Base-by-base conservation (phyloP, 2,888 invertebrate genomes). In the Muscina levida region DNA sequence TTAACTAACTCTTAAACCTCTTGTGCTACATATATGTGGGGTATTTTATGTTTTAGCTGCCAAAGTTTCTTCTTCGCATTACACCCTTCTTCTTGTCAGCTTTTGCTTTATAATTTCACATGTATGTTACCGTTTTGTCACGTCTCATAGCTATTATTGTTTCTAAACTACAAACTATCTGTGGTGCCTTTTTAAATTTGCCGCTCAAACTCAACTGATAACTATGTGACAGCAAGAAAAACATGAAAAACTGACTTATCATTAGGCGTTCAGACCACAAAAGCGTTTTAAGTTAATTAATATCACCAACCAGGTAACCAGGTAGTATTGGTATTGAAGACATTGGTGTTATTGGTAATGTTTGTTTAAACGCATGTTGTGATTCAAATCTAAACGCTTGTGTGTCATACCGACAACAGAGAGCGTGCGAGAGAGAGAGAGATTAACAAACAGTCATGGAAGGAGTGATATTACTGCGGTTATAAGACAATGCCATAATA, bases 261-360 rank as follows among this genome's bases (percentile, higher is more conserved):
- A 65, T 82, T 26, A 48, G 65, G 70, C 62, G 68, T 70, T 78
- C 72, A 72, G 67, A 84, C 83, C 77, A 68, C 81, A 81, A 82
- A 83, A 87, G 83, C 84, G 85, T 85, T 88, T 87, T 88, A 88
- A 87, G 87, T 86, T 88, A 87, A 88, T 88, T 88, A 87, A 86
- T 87, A 87, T 84, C 85, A 85, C 44, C 22, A 19, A 22, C 51
- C 17, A 51, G 17, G 53, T 53, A 4, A 11, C n/a, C 1, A 10
- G 48, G 17, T 19, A 8, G 17, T 48, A 19, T n/a, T 84, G 31
- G 11, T 17, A 13, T 0, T 31, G 57, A 2, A 8, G 31, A 15
- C 57, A 37, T 53, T 10, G 22, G 19, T 59, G 67, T 31, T 3
- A 31, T 44, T 46, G 15, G 15, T 31, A 31, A 5, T 31, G 8